Evolutionary conservation across 2,113 vertebrate genomes (phyloP), one percentile per base, ranked within the genome.

Genomic region (Pandion haliaetus): DNA sequence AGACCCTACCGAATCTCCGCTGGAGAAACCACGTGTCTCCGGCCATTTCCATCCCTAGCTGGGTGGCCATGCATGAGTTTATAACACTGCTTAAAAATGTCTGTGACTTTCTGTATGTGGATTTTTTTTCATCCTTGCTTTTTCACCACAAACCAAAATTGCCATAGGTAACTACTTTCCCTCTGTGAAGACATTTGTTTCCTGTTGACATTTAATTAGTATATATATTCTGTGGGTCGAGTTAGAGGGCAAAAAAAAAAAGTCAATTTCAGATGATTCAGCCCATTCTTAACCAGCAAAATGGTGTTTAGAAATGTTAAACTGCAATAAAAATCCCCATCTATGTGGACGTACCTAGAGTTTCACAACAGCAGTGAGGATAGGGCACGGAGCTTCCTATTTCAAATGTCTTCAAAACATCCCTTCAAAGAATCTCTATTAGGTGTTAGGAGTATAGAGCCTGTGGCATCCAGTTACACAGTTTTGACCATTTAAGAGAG

Each of bases 381-480:
- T 66, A 95, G 59, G 62, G 85, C 59, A 59, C 78, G 47, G 55
- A 91, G 79, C 82, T 96, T 97, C 93, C 90, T 92, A 93, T 94
- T 97, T 95, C 88, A 92, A 91, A 97, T 92, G 93, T 86, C 96
- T 94, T 95, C 93, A 96, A 97, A 97, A 96, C 71, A 89, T 85
- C 81, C 71, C 88, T 93, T 97, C 88, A 95, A 94, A 92, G 92
- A 96, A 96, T 94, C 79, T 96, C 85, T 97, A 50, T 94, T 88
- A 96, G 96, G 92, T 96, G 95, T 94, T 94, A 93, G 95, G n/a
- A 92, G 62, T 77, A 65, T 72, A 88, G 76, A 90, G 91, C 55
- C 92, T 92, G 69, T 82, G 95, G 93, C 96, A 96, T 96, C 92
- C 93, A 95, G 76, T 97, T 97, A 94, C 96, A 96, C 81, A 74